Evolutionary conservation across 2,113 vertebrate genomes (phyloP).

Genomic region (Brachypodius melanocephalos): DNA sequence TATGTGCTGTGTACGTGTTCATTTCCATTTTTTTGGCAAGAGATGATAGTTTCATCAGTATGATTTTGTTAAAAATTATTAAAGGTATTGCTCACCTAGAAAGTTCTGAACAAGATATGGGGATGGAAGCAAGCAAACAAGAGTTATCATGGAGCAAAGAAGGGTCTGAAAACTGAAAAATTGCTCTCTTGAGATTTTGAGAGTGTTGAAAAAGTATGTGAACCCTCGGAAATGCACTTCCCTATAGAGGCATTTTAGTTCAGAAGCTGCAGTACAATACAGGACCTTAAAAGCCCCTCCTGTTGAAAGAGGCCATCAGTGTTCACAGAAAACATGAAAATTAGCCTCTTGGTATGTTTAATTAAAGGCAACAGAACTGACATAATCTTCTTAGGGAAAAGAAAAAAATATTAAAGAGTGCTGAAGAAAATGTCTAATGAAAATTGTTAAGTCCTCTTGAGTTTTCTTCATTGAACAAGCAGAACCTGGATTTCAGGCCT

Average conservation of each 20-base stretch:
- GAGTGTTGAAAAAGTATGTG: background rate
- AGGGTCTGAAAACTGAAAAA: background rate
- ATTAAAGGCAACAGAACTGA: background rate
- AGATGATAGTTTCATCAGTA: background rate
- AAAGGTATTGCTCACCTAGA: background rate
- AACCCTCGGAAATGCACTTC: background rate
- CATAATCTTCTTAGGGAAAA: background rate
- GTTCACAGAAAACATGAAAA: background rate
- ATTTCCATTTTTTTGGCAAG: background rate
- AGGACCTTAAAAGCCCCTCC: background rate
- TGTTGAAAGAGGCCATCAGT: background rate
- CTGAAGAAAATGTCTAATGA: background rate
- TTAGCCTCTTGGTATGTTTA: background rate
- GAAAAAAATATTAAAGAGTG: background rate
- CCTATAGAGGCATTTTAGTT: background rate
- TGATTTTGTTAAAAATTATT: background rate
- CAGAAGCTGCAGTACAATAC: background rate
- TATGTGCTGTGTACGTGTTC: fast-evolving
- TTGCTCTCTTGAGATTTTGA: background rate
- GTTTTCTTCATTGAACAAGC: background rate
- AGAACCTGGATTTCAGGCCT: background rate
- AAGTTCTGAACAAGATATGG: background rate
- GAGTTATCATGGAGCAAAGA: background rate
- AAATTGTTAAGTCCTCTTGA: background rate
- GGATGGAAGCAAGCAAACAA: background rate